Conservation (phyloP, 1,140 invertebrate genomes). For the Halictus rubicundus region DNA sequence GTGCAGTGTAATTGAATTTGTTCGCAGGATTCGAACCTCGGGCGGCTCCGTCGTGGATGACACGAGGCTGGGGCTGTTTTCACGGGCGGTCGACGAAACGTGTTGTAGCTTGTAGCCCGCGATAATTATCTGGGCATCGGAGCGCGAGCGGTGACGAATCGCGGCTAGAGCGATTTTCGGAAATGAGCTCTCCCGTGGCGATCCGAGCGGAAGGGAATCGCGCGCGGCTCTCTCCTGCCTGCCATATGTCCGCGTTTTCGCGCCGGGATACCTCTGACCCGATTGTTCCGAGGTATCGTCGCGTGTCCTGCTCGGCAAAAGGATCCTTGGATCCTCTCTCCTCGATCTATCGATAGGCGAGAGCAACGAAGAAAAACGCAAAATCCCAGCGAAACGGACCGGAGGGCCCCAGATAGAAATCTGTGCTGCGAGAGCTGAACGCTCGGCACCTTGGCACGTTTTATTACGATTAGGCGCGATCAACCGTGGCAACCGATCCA, state of each 20-base stretch:
- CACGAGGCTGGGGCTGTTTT: background rate
- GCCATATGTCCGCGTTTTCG: conserved; percentile 61
- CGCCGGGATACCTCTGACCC: conserved; percentile 6
- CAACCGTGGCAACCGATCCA: conserved; percentile 70
- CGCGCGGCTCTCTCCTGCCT: background rate
- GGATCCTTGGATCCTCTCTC: background rate
- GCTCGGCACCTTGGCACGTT: conserved; percentile 77
- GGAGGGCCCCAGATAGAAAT: conserved; percentile 72
- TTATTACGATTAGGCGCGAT: conserved; percentile 79
- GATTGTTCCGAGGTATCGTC: conserved; percentile 50
- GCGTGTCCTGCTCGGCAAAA: conserved; percentile 1
- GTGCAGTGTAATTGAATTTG: conserved; percentile 27
- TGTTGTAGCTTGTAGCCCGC: background rate
- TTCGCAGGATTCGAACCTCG: background rate
- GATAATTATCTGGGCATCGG: conserved; percentile 61
- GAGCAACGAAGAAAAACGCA: conserved; percentile 26
- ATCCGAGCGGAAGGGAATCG: conserved; percentile 48
- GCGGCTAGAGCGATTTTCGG: conserved; percentile 46
- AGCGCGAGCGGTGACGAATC: conserved; percentile 29
- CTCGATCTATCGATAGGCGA: conserved; percentile 11
- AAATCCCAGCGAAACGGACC: conserved; percentile 21
- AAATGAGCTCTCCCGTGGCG: conserved; percentile 30
- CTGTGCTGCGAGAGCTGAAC: conserved; percentile 72
- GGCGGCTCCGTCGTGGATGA: background rate
- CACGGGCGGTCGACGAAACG: background rate